Percentiles rank a stretch among this genome's conserved stretches.
Conservation (phyloP, 2,888 invertebrate species). For the Rhingia campestris region DNA sequence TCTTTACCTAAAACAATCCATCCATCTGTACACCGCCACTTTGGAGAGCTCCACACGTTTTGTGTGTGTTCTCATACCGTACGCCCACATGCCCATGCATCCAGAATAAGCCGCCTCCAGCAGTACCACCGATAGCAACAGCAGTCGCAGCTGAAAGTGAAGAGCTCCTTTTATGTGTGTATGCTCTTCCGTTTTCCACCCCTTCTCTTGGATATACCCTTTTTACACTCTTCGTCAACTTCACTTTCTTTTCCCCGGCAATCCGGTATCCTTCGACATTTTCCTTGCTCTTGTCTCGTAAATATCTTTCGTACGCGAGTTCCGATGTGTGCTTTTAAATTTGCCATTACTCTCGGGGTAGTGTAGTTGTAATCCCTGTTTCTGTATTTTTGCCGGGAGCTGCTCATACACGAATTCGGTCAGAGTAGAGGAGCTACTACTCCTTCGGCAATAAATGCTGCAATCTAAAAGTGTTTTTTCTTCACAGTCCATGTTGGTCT, state of each 20-base stretch:
- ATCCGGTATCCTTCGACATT: conserved; percentile 39
- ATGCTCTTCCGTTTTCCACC: conserved; percentile 43
- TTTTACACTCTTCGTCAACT: conserved; percentile 15
- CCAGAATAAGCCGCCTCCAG: conserved; percentile 36
- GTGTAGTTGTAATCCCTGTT: conserved; percentile 68
- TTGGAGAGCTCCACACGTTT: conserved; percentile 37
- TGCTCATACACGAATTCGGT: conserved; percentile 48
- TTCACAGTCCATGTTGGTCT: conserved; percentile 14
- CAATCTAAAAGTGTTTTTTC: conserved; percentile 37
- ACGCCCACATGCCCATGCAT: not conserved
- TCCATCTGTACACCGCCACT: conserved; percentile 37
- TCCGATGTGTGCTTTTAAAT: conserved; percentile 61
- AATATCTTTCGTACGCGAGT: conserved; percentile 46
- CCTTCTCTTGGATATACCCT: not conserved
- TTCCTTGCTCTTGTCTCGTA: conserved; percentile 58
- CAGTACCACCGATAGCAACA: conserved; percentile 17
- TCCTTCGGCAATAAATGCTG: conserved; percentile 56
- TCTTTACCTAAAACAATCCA: conserved; percentile 66
- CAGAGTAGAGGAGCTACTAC: conserved; percentile 26
- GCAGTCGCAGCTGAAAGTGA: conserved; percentile 55
- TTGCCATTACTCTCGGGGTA: conserved; percentile 61
- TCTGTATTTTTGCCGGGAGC: conserved; percentile 28
- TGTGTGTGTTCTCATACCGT: conserved; percentile 1
- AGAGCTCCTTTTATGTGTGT: conserved; percentile 59
- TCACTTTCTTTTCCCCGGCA: conserved; percentile 53